Base-by-base conservation (phyloP, 2,797 vertebrate species). In the Peromyscus melanophrys region DNA sequence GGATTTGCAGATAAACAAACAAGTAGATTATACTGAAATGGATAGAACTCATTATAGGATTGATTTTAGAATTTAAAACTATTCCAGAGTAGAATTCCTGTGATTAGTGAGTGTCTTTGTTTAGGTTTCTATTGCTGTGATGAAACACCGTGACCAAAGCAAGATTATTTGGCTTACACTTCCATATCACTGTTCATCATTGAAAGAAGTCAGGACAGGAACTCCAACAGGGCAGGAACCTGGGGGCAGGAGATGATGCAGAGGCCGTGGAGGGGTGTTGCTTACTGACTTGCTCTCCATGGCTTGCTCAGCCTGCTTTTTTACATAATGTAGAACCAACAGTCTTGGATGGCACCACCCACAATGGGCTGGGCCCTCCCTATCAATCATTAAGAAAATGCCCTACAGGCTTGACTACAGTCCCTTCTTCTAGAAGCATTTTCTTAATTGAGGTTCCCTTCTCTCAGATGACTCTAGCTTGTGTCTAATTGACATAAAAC, bases 1-100 rank as follows among this genome's bases (percentile, higher is more conserved):
- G 63, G 88, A 49, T 49, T 49, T 49, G 49, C 49, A 49, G 49
- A 49, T 49, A 49, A 49, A 49, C 49, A 49, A 49, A 37, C 55
- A 96, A 65, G 49, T 90, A 73, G 61, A 17, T 84, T 92, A 90
- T 69, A 95, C 46, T 34, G 3, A 40, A 85, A 49, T 81, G 49
- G 65, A 5, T 95, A 43, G 87, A 76, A 75, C 81, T 95, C 85
- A 87, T 55, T 9, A 29, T 87, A 88, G 75, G 75, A 92, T 75
- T 34, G 25, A 57, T 83, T 95, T 80, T 83, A 78, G 55, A 89
- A 84, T 89, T 94, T 61, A 2, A 61, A 63, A 93, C 81, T 91
- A 71, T 10, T 3, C 81, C 85, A 29, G 61, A 95, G 46, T 89
- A 90, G 80, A 94, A 92, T 69, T 96, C 27, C n/a, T 93, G 0